phyloP scores from a whole-genome alignment of 2,797 vertebrate species.

The Acanthis flammea region DNA sequence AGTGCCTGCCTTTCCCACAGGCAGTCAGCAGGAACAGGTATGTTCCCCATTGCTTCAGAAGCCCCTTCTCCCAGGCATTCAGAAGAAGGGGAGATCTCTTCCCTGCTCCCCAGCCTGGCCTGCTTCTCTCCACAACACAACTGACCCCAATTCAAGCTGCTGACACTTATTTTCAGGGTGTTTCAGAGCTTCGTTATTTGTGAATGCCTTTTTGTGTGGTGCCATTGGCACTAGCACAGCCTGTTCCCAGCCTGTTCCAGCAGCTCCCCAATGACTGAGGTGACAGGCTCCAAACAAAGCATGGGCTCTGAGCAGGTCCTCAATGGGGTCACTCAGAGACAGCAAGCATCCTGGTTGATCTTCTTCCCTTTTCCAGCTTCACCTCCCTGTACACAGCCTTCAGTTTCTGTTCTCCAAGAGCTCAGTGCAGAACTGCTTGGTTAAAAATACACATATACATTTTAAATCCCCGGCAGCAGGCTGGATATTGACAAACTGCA shows the following conservation, averaged over 20 bases:
- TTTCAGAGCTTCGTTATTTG: slow-evolving; percentile 55
- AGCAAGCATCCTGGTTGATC: not conserved
- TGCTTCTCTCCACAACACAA: not conserved
- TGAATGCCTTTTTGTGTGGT: slow-evolving; percentile 59
- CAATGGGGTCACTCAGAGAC: slow-evolving; percentile 7
- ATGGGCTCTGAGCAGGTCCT: not conserved
- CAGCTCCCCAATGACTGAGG: slow-evolving; percentile 11
- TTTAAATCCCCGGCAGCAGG: not conserved
- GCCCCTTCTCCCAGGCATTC: not conserved
- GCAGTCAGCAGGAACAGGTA: not conserved
- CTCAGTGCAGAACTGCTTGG: not conserved
- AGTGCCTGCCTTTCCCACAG: not conserved
- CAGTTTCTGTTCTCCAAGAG: not conserved
- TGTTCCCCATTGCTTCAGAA: not conserved
- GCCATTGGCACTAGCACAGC: slow-evolving; percentile 39
- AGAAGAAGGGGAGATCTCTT: not conserved
- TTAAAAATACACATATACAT: not conserved
- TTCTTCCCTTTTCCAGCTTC: not conserved
- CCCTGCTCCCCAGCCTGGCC: not conserved
- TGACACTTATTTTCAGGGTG: slow-evolving; percentile 40
- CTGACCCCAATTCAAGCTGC: slow-evolving; percentile 57
- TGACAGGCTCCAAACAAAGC: slow-evolving; percentile 10
- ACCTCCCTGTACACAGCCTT: not conserved
- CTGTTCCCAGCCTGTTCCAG: slow-evolving; percentile 62
- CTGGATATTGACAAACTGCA: not conserved